A percentile compares a stretch with the other conserved stretches of the same genome.
Evolutionary conservation across 2,797 vertebrate species (phyloP).

Genomic region (Gallinago solitaria): DNA sequence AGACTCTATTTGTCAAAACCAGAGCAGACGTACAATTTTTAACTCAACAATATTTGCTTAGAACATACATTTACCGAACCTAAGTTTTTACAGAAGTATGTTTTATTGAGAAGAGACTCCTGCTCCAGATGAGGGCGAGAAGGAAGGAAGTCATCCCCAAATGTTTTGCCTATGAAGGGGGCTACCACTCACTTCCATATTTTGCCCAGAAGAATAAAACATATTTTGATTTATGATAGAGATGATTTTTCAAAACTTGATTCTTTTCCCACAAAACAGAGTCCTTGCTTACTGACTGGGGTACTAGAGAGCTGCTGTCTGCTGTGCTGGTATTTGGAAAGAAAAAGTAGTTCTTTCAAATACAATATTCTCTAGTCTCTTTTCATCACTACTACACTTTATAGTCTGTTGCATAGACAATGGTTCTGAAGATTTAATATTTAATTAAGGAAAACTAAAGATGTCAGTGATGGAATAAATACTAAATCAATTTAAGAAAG

Average conservation of each 20-base stretch:
- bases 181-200: neutral
- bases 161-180: neutral
- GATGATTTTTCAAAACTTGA: neutral
- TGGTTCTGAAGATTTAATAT: slow-evolving; percentile 9
- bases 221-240: neutral
- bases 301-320: neutral
- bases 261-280: neutral
- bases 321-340: neutral
- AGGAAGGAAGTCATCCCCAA: neutral
- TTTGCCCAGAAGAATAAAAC: neutral
- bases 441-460: slow-evolving; percentile 24
- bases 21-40: neutral
- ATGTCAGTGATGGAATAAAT: neutral
- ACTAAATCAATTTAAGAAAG: neutral
- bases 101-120: neutral
- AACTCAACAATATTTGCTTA: neutral
- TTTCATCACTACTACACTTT: neutral
- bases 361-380: neutral
- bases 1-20: neutral
- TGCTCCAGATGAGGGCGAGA: neutral
- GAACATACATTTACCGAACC: neutral
- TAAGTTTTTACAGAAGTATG: neutral
- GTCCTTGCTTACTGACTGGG: neutral
- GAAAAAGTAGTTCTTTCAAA: neutral
- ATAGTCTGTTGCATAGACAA: neutral